Evolutionary conservation across 2,797 vertebrate genomes (phyloP).

Genomic region (Scolopax bukidnonensis): DNA sequence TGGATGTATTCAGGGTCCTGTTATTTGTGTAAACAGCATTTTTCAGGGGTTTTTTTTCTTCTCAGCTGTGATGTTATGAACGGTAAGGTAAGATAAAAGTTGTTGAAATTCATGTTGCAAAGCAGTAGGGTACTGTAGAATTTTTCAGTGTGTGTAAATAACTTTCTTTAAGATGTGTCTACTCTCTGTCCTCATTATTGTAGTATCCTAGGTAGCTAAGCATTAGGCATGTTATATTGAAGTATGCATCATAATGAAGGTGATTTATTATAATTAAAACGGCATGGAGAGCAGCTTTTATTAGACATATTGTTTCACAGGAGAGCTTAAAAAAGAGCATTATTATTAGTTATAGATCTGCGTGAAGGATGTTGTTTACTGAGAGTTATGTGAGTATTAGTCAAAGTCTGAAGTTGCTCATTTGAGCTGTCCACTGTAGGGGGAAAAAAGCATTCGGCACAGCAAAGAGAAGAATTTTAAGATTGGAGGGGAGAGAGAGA

Average conservation of each 20-base stretch:
- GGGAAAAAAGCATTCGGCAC: constrained; percentile 28
- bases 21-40: constrained; percentile 82
- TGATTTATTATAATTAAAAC: constrained; percentile 86
- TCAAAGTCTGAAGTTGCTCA: constrained; percentile 78
- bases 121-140: constrained; percentile 56
- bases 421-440: constrained; percentile 67
- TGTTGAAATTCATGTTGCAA: constrained; percentile 77
- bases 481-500: constrained; percentile 36
- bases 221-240: constrained; percentile 70
- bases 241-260: constrained; percentile 80
- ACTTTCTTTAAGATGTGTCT: constrained; percentile 67
- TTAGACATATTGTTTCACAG: constrained; percentile 76
- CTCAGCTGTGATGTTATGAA: constrained; percentile 70
- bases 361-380: constrained; percentile 76
- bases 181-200: constrained; percentile 72
- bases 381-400: constrained; percentile 73
- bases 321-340: constrained; percentile 78
- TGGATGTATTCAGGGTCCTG: constrained; percentile 73
- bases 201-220: constrained; percentile 73
- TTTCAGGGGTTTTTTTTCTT: constrained; percentile 54
- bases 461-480: constrained; percentile 75
- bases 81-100: constrained; percentile 81
- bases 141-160: constrained; percentile 77
- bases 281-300: constrained; percentile 72
- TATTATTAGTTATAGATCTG: constrained; percentile 81